phyloP scores from a whole-genome alignment of 2,113 vertebrate species.

The Dasyornis broadbenti region DNA sequence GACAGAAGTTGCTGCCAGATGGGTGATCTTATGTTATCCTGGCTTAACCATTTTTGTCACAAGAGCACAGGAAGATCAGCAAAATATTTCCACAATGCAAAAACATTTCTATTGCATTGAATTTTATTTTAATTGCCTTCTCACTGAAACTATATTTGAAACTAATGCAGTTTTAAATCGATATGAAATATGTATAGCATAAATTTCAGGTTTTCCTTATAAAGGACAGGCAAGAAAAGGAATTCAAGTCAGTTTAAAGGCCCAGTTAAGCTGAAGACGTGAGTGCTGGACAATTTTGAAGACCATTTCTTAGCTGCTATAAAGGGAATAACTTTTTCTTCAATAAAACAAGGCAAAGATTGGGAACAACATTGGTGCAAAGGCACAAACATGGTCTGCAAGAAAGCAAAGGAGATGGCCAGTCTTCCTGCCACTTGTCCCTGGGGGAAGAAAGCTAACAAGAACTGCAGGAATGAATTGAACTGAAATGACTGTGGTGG shows the following conservation, averaged over 20 bases:
- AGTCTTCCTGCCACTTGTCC: neutral
- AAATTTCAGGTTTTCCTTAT: neutral
- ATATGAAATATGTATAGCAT: neutral
- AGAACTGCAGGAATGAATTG: neutral
- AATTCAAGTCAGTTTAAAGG: neutral
- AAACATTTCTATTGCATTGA: neutral
- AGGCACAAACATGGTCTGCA: neutral
- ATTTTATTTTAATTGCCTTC: neutral
- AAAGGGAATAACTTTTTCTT: neutral
- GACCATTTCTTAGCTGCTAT: neutral
- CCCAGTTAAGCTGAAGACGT: neutral
- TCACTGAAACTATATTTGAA: neutral
- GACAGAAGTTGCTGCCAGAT: fast-evolving
- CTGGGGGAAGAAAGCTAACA: neutral
- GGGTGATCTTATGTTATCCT: neutral
- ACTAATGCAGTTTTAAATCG: neutral
- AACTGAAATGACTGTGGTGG: neutral
- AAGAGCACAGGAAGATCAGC: neutral
- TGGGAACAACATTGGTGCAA: neutral
- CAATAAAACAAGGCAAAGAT: neutral
- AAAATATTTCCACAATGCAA: neutral
- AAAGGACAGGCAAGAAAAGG: neutral
- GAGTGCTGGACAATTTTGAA: neutral
- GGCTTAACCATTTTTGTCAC: neutral
- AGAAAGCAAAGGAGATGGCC: neutral